phyloP scores from a whole-genome alignment of 2,797 vertebrate genomes.

The Etheostoma nigrum region DNA sequence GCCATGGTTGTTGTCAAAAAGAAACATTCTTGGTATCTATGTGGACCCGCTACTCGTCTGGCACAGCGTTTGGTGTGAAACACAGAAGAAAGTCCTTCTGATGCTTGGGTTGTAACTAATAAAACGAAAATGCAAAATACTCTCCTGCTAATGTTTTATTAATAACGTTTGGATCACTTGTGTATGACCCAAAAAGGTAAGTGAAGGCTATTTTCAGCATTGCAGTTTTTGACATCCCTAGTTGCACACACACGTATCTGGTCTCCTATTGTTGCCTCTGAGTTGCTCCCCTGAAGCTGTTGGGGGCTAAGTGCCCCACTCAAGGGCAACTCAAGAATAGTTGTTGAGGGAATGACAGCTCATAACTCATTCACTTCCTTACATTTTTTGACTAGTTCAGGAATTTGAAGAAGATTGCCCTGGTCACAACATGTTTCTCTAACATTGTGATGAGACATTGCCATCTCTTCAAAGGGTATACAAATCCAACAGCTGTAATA shows the following conservation, averaged over 20 bases:
- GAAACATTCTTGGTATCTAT: too few species aligned
- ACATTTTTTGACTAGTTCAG: conserved; percentile 22
- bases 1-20: too few species aligned
- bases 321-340: conserved; percentile 48
- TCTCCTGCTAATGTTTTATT: not conserved
- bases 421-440: conserved; percentile 1
- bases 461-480: conserved; percentile 1
- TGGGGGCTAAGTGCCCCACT: conserved; percentile 32
- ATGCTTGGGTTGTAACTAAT: too few species aligned
- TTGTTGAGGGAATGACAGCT: conserved; percentile 22
- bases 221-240: conserved; percentile 10
- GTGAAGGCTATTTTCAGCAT: conserved; percentile 28
- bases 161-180: not conserved
- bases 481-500: not conserved
- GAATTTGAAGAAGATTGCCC: conserved; percentile 25
- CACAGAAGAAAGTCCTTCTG: too few species aligned
- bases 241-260: not conserved
- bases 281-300: conserved; percentile 35
- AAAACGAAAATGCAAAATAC: too few species aligned
- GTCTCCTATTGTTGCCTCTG: conserved; percentile 27
- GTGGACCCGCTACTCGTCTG: too few species aligned
- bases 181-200: conserved; percentile 34
- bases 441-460: conserved; percentile 5
- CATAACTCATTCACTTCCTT: conserved; percentile 35
- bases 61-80: too few species aligned